Base-by-base conservation (phyloP, 1,140 invertebrate species). In the Drosophila quadrilineata region DNA sequence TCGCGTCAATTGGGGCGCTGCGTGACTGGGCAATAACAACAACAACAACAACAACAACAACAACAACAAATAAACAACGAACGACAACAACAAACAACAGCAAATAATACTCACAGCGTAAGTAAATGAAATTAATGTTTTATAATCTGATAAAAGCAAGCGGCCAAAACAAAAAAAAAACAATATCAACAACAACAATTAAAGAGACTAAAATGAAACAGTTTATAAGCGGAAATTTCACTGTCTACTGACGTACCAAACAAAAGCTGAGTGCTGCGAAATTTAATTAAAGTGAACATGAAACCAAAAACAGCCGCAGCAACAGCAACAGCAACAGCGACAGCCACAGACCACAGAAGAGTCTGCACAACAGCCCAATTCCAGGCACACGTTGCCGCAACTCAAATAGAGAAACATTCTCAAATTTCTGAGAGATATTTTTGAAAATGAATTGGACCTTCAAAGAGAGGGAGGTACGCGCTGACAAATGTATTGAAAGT, bases 101-200 rank as follows among this genome's bases (percentile, higher is more conserved):
- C 22, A 62, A 62, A 62, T 43, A 52, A 40, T 24, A 56, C 50
- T 56, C 41, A 56, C 41, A 64, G 38, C 74, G 75, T 66, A 70
- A 69, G 65, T 70, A 72, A 80, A 80, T 80, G 75, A 80, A 80
- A 80, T 80, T 75, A 80, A 80, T 80, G 75, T 80, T 75, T 80
- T 75, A 73, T 80, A 80, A 80, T 80, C 71, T 71, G 67, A 80
- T 80, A 75, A 80, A 71, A 75, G 53, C 57, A 71, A 58, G 53
- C 54, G 60, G 21, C 64, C 59, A 77, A 63, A 77, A 70, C 46
- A 77, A 60, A 67, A 69, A 53, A 19, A 24, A 10, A 35, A 29
- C 16, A 24, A 17, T 28, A 45, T 36, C 19, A 24, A 33, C 45
- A 28, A 10, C 12, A 38, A 48, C 24, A n/a, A 16, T 2, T 16